Percentiles rank a stretch among this genome's conserved stretches.
Conservation (phyloP, 2,888 invertebrate genomes). For the Biston stratarius region DNA sequence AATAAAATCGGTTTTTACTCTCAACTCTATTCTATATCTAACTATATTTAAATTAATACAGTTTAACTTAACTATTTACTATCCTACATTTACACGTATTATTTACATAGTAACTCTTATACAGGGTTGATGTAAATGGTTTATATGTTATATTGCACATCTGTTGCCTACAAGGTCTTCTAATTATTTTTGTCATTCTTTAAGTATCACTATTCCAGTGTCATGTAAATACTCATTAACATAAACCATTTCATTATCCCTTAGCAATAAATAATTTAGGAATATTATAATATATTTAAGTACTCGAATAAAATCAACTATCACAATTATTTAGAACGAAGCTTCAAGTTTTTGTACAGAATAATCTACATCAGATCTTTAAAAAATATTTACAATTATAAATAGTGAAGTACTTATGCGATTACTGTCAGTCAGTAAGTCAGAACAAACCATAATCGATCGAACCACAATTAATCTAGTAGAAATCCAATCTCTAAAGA, state of each 20-base stretch:
- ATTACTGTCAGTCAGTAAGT: background rate
- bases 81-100: slow-evolving; percentile 44
- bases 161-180: background rate
- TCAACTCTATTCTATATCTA: background rate
- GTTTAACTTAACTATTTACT: slow-evolving; percentile 6
- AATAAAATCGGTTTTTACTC: slow-evolving; percentile 12
- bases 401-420: slow-evolving; percentile 62
- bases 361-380: slow-evolving; percentile 22
- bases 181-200: background rate
- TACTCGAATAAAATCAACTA: slow-evolving; percentile 85
- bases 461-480: background rate
- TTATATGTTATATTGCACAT: slow-evolving; percentile 41
- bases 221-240: background rate
- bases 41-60: slow-evolving; percentile 9
- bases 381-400: slow-evolving; percentile 48
- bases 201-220: background rate
- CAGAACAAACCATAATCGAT: background rate
- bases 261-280: slow-evolving; percentile 82
- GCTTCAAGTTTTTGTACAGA: slow-evolving; percentile 70
- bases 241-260: slow-evolving; percentile 48
- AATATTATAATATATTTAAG: slow-evolving; percentile 82
- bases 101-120: slow-evolving; percentile 47
- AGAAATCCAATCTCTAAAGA: background rate
- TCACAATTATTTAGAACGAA: slow-evolving; percentile 85
- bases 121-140: slow-evolving; percentile 33